A percentile compares a stretch with the other conserved stretches of the same genome.
These are phyloP conservation scores for Lonchura striata DNA, from an alignment of 2,113 vertebrate species.

Conservation along the genomic window DNA sequence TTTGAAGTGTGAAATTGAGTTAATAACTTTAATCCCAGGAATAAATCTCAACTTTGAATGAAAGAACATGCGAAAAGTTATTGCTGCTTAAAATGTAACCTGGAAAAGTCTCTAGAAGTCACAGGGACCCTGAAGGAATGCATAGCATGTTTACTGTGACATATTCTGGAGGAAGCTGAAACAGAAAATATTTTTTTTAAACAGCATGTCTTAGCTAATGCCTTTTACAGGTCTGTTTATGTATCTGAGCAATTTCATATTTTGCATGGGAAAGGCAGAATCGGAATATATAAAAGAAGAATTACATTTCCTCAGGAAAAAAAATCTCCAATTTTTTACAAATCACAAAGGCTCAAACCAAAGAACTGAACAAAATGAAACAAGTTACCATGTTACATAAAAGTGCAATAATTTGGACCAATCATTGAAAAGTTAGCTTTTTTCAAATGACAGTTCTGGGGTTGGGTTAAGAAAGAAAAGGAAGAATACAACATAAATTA, in stretches of 20 bases:
- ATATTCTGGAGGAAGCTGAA: not conserved
- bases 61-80: not conserved
- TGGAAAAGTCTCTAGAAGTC: not conserved
- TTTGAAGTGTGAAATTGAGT: constrained; percentile 59
- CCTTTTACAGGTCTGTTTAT: not conserved
- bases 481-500: not conserved
- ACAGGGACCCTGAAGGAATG: not conserved
- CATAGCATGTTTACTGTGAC: not conserved
- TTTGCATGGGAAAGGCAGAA: not conserved
- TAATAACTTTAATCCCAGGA: constrained; percentile 58
- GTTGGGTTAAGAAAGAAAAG: not conserved
- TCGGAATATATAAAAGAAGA: not conserved
- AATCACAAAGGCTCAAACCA: not conserved
- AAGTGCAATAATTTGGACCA: not conserved
- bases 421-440: not conserved
- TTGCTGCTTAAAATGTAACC: not conserved
- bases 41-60: not conserved
- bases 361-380: not conserved
- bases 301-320: not conserved
- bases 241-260: not conserved
- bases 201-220: not conserved
- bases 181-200: not conserved
- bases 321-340: not conserved
- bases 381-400: not conserved
- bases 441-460: not conserved